Percentiles rank a stretch among this genome's conserved stretches.
These are phyloP conservation scores for Coracias cyanogaster DNA, from an alignment of 2,797 vertebrate species.

Conservation along the genomic window DNA sequence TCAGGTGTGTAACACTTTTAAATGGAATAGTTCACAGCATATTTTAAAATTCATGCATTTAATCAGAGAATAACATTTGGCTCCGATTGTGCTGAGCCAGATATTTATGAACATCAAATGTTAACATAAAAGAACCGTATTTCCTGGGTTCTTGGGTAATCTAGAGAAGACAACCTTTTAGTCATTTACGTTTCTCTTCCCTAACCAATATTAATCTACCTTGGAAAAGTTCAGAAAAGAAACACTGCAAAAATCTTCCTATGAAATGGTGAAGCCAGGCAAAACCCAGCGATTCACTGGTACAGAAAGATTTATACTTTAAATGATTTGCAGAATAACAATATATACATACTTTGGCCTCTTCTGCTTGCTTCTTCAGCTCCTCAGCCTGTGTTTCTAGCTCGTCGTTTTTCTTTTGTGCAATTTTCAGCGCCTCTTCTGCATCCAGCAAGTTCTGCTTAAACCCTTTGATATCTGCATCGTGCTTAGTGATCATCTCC, in stretches of 20 bases:
- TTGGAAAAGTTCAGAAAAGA: background rate
- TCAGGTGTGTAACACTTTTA: background rate
- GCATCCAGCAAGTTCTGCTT: constrained; percentile 75
- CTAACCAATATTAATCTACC: background rate
- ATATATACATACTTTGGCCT: constrained; percentile 82
- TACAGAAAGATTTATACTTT: background rate
- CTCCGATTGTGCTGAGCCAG: background rate
- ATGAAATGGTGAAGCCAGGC: background rate
- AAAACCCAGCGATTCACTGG: background rate
- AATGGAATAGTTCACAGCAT: background rate
- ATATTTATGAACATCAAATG: background rate
- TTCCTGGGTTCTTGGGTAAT: background rate
- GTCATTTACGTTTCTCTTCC: background rate
- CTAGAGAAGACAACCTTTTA: background rate
- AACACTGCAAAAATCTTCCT: background rate
- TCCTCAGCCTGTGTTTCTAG: constrained; percentile 83
- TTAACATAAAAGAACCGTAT: background rate
- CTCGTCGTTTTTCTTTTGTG: constrained; percentile 76
- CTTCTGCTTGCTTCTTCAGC: constrained; percentile 85
- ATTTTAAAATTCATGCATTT: background rate
- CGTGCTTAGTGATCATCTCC: constrained; percentile 78
- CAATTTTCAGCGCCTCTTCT: constrained; percentile 78
- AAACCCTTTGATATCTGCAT: constrained; percentile 76
- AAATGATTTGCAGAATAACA: background rate
- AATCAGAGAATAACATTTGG: background rate